These are phyloP conservation scores for Rhopalosiphum nymphaeae DNA, from an alignment of 2,888 invertebrate genomes.

Conservation along the genomic window DNA sequence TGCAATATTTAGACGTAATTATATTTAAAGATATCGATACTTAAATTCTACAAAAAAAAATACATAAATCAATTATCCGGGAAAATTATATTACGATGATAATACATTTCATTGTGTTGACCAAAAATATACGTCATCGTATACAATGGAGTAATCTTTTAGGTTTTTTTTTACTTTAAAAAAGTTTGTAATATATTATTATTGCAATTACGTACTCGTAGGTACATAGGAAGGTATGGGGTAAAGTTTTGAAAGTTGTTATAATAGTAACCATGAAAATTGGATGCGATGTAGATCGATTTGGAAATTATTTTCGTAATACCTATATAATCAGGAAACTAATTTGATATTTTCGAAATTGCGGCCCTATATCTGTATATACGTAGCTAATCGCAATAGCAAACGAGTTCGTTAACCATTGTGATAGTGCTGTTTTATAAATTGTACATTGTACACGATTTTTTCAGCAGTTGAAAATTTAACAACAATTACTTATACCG, in stretches of 20 bases:
- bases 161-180: background rate
- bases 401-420: background rate
- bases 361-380: background rate
- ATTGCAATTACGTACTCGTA: background rate
- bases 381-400: background rate
- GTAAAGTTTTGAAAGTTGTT: background rate
- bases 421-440: background rate
- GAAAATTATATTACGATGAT: background rate
- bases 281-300: background rate
- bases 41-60: background rate
- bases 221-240: background rate
- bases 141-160: background rate
- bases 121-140: background rate
- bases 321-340: background rate
- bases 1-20: background rate
- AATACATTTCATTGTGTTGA: background rate
- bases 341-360: background rate
- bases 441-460: background rate
- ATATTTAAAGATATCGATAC: background rate
- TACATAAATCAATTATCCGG: background rate
- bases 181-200: background rate
- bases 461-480: background rate
- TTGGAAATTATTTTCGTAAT: background rate
- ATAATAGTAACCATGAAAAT: background rate
- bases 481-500: background rate